Percentiles rank a stretch among this genome's conserved stretches.
These are phyloP conservation scores for Drosophila nannoptera DNA, from an alignment of 1,140 invertebrate species.

Conservation along the genomic window DNA sequence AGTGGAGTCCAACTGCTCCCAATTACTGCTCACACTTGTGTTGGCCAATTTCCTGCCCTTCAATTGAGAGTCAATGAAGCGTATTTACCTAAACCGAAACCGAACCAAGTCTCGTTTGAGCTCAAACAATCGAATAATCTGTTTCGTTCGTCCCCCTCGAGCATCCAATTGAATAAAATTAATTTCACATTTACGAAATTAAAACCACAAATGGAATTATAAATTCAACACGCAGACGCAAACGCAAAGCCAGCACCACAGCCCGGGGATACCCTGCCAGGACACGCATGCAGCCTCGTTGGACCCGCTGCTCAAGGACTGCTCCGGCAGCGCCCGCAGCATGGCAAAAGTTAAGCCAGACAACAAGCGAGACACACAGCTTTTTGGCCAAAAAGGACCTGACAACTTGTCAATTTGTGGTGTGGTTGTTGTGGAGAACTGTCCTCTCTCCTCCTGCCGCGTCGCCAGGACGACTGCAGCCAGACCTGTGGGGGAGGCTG, in stretches of 20 bases:
- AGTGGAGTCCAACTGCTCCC: background rate
- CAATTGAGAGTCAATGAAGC: slow-evolving; percentile 61
- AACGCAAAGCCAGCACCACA: background rate
- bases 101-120: background rate
- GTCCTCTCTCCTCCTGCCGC: no score
- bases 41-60: slow-evolving; percentile 17
- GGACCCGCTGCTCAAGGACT: background rate
- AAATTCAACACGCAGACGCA: slow-evolving; percentile 62
- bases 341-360: slow-evolving; percentile 75
- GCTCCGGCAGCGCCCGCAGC: slow-evolving; percentile 53
- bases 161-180: slow-evolving; percentile 71
- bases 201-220: slow-evolving; percentile 78
- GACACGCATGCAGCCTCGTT: background rate
- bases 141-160: background rate
- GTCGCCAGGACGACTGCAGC: slow-evolving; percentile 22
- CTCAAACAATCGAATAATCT: slow-evolving; percentile 5
- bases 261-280: background rate
- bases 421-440: slow-evolving; percentile 14
- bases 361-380: slow-evolving; percentile 38
- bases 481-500: background rate
- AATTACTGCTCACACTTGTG: slow-evolving; percentile 2
- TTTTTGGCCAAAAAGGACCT: slow-evolving; percentile 39
- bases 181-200: slow-evolving; percentile 77
- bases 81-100: slow-evolving; percentile 6
- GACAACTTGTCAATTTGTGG: slow-evolving; percentile 61